Percentiles rank a stretch among this genome's conserved stretches.
These are phyloP conservation scores for Aptenodytes patagonicus DNA, from an alignment of 2,113 vertebrate genomes.

Conservation along the genomic window DNA sequence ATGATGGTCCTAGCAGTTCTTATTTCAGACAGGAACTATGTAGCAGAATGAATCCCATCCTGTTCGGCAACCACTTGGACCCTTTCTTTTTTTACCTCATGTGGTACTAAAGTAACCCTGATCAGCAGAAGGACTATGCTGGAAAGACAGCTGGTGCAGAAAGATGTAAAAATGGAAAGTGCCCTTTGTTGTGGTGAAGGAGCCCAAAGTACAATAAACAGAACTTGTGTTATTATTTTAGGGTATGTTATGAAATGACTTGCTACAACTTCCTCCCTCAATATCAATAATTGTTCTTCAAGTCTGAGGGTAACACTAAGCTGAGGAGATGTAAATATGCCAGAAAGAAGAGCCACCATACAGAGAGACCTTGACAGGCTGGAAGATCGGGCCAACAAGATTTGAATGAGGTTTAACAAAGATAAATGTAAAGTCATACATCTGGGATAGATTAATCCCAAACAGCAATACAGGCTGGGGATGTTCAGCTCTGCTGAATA, in stretches of 20 bases:
- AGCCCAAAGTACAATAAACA: neutral
- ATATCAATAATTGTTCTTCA: neutral
- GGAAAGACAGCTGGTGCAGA: neutral
- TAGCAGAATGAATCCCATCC: neutral
- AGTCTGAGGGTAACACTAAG: neutral
- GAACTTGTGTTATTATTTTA: neutral
- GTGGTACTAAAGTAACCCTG: neutral
- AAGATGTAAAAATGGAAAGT: neutral
- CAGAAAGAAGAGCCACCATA: no score
- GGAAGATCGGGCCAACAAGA: no score
- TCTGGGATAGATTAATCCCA: no score
- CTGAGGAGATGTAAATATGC: no score
- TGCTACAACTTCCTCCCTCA: neutral
- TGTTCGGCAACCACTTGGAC: neutral
- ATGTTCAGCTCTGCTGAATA: neutral
- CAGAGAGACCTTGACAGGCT: no score
- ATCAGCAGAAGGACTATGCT: neutral
- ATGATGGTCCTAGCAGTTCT: neutral
- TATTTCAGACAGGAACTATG: neutral
- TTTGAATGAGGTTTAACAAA: no score
- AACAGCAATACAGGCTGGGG: neutral
- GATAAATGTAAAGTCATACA: no score
- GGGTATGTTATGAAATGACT: neutral
- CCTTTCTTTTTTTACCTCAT: neutral
- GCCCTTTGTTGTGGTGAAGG: neutral